Percentiles rank a stretch among this genome's conserved stretches.
These are phyloP conservation scores for Lordiphosa andalusiaca DNA, from an alignment of 2,888 invertebrate genomes.

Conservation along the genomic window DNA sequence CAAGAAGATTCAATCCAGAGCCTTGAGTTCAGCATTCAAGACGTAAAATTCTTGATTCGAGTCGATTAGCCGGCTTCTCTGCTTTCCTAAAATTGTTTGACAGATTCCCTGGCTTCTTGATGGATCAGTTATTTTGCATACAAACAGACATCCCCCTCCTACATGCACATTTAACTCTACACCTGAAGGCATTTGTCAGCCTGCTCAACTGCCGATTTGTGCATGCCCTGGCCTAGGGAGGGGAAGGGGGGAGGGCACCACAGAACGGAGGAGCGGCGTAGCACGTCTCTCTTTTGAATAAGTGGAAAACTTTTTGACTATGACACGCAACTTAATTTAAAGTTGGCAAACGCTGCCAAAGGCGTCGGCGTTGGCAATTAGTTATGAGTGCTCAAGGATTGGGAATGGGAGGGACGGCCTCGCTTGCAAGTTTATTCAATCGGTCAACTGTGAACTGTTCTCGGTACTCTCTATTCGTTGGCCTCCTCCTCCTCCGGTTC, in stretches of 20 bases:
- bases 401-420: neutral
- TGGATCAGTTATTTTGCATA: no score
- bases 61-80: no score
- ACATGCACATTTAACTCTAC: neutral
- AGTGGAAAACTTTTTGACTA: slow-evolving; percentile 53
- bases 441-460: neutral
- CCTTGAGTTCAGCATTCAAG: no score
- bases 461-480: neutral
- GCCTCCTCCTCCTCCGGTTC: neutral
- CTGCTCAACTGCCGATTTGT: neutral
- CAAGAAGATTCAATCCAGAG: no score
- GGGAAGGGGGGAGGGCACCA: neutral
- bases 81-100: no score
- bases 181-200: neutral
- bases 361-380: slow-evolving; percentile 40
- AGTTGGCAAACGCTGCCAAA: slow-evolving; percentile 34
- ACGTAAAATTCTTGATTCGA: no score
- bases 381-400: slow-evolving; percentile 37
- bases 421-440: neutral
- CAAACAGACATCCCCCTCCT: no score
- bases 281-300: slow-evolving; percentile 30
- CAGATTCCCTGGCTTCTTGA: no score
- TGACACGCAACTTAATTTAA: slow-evolving; percentile 64
- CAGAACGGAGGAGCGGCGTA: neutral
- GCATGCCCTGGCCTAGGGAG: neutral